Evolutionary conservation across 1,140 invertebrate genomes (phyloP).

Genomic region (Metaphire vulgaris): DNA sequence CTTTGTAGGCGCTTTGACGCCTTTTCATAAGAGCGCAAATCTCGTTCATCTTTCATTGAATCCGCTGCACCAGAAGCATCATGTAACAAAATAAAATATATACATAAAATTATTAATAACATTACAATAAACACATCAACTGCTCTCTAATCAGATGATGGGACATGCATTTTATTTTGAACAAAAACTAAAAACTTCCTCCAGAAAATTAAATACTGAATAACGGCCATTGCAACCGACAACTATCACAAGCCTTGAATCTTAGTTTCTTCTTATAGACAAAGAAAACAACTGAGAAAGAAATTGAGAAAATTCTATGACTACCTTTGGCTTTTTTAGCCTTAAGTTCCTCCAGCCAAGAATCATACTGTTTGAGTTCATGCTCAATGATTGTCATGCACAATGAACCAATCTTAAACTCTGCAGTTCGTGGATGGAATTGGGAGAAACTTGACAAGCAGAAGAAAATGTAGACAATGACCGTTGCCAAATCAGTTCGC

Average conservation of each 20-base stretch:
- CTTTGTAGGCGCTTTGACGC: conserved; percentile 68
- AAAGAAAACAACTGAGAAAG: no score
- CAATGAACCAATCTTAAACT: conserved; percentile 78
- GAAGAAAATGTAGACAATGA: conserved; percentile 94
- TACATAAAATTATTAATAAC: no score
- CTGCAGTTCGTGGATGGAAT: conserved; percentile 85
- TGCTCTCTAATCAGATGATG: no score
- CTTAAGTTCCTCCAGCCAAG: conserved; percentile 85
- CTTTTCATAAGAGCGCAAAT: conserved; percentile 54
- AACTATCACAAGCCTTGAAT: no score
- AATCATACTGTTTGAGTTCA: conserved; percentile 83
- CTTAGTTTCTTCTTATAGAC: no score
- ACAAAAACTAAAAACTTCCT: no score
- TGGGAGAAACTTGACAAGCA: conserved; percentile 93
- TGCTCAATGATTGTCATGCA: conserved; percentile 93
- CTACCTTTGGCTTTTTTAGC: conserved; percentile 49
- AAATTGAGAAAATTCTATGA: no score
- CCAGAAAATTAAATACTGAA: no score
- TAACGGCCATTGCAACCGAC: no score
- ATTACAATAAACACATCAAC: no score
- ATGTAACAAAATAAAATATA: no score
- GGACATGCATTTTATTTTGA: no score
- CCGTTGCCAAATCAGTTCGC: conserved; percentile 89
- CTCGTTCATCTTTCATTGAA: background rate
- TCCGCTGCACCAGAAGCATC: background rate